Evolutionary conservation across 2,797 vertebrate species (phyloP), one percentile per base, ranked within the genome.

Genomic region (Hylomyscus alleni): DNA sequence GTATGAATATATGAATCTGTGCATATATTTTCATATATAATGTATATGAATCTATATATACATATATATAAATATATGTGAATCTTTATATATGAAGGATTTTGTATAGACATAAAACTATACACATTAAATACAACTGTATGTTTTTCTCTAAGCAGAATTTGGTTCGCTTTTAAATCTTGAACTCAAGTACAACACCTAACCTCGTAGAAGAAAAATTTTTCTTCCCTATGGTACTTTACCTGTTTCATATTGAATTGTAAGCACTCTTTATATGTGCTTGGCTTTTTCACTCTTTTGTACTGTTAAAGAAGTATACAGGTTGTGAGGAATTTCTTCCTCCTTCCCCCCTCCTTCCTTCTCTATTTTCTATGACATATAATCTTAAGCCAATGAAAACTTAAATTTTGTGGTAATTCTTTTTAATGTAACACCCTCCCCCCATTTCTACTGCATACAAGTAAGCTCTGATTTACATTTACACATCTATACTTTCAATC

Each of bases 91-190:
- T n/a, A 75, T 58, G 37, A 94, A 91, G 22, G 2, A 11, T 50
- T 93, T 40, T 22, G 15, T 83, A 37, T 90, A 85, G 4, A 80
- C 3, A 3, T 40, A 67, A 80, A 93, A 94, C 78, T 82, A 85
- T 22, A 86, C 92, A 91, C 12, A 40, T 37, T 37, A 91, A 94
- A 89, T 60, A 93, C 73, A 69, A 76, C 26, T 72, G 12, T 81
- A 52, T 76, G 76, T 19, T 91, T 87, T 94, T 54, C 14, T 83
- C 65, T 89, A 85, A 62, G 76, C 78, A 82, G n/a, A 60, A 67
- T 91, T 85, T 78, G 54, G 6, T 54, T 24, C 56, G 8, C 83
- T 89, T 92, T 44, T 44, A 95, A 92, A 84, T 94, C 56, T 91
- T 44, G 47, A n/a, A n/a, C n/a, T n/a, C n/a, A n/a, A n/a, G n/a